Base-by-base conservation (phyloP, 2,113 vertebrate species). In the Marmota flaviventris region DNA sequence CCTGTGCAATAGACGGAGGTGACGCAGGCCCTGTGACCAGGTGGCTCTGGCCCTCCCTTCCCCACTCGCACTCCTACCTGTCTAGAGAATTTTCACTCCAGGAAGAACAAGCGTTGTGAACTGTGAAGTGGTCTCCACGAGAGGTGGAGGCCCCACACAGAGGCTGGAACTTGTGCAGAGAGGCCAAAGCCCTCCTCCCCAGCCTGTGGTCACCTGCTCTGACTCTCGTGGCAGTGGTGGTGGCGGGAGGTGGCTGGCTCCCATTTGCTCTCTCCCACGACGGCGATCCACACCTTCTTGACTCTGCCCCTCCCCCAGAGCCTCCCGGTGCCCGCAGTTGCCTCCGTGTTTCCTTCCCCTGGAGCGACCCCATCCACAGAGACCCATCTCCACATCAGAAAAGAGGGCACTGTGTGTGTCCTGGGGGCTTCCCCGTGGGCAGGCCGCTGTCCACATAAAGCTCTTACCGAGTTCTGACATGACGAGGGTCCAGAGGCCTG, bases 141-240 rank as follows among this genome's bases (percentile, higher is more conserved):
- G 45, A 45, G 45, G 8, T 45, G 45, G 5, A 13, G 45, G 39
- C 61, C 32, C 45, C 8, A 3, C 4, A 17, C 18, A 8, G 63
- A 89, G 86, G 67, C 61, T 12, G 37, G 65, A 17, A 2, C n/a
- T 27, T 45, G 51, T 48, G 42, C 18, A 17, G 14, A 76, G 51
- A 63, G 48, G 12, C 45, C 3, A 1, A 13, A 42, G 4, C 24
- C 17, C 32, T 45, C 8, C 22, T 3, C 45, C 12, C 53, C 3
- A 0, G 3, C n/a, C 56, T 13, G 39, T 2, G 0, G n/a, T 72
- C 78, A 29, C 81, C 70, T 45, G 6, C 17, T 20, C 67, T 4
- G 7, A 16, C 25, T 69, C 39, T 39, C 58, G 70, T 70, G 39
- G 9, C 11, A 0, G 0, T 0, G 8, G 0, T 10, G 2, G 16